Evolutionary conservation across 2,888 invertebrate genomes (phyloP), one percentile per base, ranked within the genome.

Genomic region (Bursaphelenchus okinawaensis): DNA sequence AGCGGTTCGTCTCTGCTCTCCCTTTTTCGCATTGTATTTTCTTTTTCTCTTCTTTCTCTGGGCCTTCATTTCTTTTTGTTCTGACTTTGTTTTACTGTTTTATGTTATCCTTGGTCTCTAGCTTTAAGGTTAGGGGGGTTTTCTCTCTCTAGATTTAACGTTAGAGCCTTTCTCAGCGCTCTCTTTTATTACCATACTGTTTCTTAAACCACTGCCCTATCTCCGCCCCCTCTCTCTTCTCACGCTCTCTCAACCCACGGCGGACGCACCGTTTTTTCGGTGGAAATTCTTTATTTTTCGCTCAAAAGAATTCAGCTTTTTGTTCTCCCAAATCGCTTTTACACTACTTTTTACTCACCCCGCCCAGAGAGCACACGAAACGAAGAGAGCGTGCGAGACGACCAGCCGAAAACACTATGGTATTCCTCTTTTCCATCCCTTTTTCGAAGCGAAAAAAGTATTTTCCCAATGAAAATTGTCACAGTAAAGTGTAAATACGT

Each of bases 181-280:
- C 6, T n/a, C n/a, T 40, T 29, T 40, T 40, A 3, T 16, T 40
- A 3, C 6, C 40, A 12, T 40, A 12, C 6, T 12, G 12, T 40
- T 40, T 40, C 40, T 40, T n/a, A 16, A 12, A 4, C 40, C 40
- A 1, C 40, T 40, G 16, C n/a, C 40, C 6, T 40, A 12, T n/a
- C 40, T 62, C 61, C 19, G 26, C 62, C 20, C 56, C 62, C 29
- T 62, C 62, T 16, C 56, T 62, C 31, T 62, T 27, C 51, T 61
- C 61, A n/a, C 55, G 56, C 56, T 60, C 61, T n/a, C 56, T 26
- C 16, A 9, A 12, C 26, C 26, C n/a, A 16, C 52, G 61, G 27
- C n/a, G 27, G 51, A 40, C 60, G 28, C 29, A 54, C 16, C 23
- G 29, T 31, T 62, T 51, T 23, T 62, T 56, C 19, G 40, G 16